A percentile compares a stretch with the other conserved stretches of the same genome.
Conservation (phyloP, 2,888 invertebrate genomes). For the Paralinhomoeus sp. region DNA sequence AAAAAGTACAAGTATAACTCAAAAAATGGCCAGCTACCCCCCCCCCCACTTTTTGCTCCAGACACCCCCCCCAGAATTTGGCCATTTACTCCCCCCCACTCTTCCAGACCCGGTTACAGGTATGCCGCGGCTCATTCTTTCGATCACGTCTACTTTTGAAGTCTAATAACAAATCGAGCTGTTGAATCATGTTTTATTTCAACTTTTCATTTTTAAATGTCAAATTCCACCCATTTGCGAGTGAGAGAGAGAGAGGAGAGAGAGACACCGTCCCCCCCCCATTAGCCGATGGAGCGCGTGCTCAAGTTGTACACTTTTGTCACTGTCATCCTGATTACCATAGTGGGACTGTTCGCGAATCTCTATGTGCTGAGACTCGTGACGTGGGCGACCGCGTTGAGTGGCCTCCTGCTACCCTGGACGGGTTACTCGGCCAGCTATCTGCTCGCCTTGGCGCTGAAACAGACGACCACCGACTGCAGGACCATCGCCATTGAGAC, state of each 20-base stretch:
- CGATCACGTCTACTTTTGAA: neutral
- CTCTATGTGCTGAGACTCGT: conserved; percentile 9
- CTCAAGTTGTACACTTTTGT: no score
- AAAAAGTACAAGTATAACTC: no score
- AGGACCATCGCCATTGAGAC: conserved; percentile 13
- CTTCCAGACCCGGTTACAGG: no score
- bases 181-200: neutral
- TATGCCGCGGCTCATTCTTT: no score
- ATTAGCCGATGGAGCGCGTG: no score
- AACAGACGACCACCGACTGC: conserved; percentile 6
- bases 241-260: neutral
- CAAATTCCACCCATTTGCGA: no score
- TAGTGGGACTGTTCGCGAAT: no score
- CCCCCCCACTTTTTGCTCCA: no score
- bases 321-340: no score
- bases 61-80: no score
- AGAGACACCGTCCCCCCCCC: neutral
- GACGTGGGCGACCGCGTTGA: conserved; percentile 7
- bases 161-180: neutral
- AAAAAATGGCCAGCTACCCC: no score
- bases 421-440: conserved; percentile 7
- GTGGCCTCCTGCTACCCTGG: conserved; percentile 10
- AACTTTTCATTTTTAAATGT: neutral
- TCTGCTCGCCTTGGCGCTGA: conserved; percentile 5
- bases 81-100: no score